Evolutionary conservation across 2,888 invertebrate species (phyloP), one percentile per base, ranked within the genome.

Genomic region (Oasisia sp.): DNA sequence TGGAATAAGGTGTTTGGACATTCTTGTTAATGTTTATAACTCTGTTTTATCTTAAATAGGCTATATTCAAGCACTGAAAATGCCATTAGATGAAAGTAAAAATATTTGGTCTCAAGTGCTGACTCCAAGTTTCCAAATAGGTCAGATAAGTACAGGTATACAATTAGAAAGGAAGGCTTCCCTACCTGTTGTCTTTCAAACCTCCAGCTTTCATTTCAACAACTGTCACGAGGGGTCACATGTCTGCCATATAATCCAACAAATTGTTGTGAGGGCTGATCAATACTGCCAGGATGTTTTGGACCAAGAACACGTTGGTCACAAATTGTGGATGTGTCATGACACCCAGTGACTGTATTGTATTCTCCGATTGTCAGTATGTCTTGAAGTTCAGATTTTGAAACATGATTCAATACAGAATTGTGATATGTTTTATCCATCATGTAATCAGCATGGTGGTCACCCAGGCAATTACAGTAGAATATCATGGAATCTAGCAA

Each of bases 281-380:
- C 90, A 94, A 94, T 44, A 92, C 91, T 2, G 93, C 56, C 12
- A 56, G n/a, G 11, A 94, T 92, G 44, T 92, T 90, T 58, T 92
- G 92, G 58, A 94, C 92, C 7, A 93, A 90, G 92, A 94, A 94
- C 14, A 58, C 91, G 89, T 92, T 91, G 12, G 92, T 93, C 14
- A 94, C 93, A 4, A 89, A 92, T 58, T 93, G 89, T 19, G 50
- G 91, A 3, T 89, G 56, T 0, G 93, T 89, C 12, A 38, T 58
- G 0, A 7, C 91, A 9, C 93, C 93, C 7, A 45, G 74, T 14
- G 32, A 58, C 19, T 91, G 44, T 0, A 94, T 91, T 7, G 93
- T 92, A 74, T 92, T 94, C 32, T 89, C 89, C 3, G 94, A 94
- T 89, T 93, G 93, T 94, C 94, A 94, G 74, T 93, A 94, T 19